phyloP scores from a whole-genome alignment of 2,888 invertebrate genomes.

The Papilio elwesi region DNA sequence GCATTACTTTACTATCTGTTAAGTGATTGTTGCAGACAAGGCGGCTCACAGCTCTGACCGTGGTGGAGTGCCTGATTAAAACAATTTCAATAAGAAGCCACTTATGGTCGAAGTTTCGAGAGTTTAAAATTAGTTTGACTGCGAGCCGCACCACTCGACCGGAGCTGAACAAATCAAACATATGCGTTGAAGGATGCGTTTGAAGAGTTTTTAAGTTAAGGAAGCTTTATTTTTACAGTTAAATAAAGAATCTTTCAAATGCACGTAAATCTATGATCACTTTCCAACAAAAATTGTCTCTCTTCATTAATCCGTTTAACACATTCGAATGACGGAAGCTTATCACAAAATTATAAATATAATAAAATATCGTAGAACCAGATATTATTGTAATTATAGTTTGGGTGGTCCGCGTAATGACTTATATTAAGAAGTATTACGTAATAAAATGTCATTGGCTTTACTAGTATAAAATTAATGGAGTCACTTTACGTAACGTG shows the following conservation, averaged over 20 bases:
- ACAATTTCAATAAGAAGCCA: slow-evolving; percentile 34
- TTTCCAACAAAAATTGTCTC: too few species aligned
- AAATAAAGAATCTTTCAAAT: not conserved
- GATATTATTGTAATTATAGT: not conserved
- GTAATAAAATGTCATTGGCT: not conserved
- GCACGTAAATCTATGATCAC: too few species aligned
- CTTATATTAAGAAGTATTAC: not conserved
- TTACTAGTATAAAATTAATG: not conserved
- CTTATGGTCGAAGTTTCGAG: slow-evolving; percentile 29
- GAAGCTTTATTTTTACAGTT: slow-evolving; percentile 53
- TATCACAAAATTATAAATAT: not conserved
- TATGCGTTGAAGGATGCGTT: slow-evolving; percentile 51
- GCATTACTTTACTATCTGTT: slow-evolving; percentile 1
- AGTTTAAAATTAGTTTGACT: slow-evolving; percentile 42
- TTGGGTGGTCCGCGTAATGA: not conserved
- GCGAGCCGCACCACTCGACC: slow-evolving; percentile 43
- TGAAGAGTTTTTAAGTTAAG: slow-evolving; percentile 58
- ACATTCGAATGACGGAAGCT: too few species aligned
- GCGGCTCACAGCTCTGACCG: slow-evolving; percentile 7
- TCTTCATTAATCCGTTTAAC: too few species aligned
- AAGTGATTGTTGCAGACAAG: slow-evolving; percentile 21
- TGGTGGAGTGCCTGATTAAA: slow-evolving; percentile 25
- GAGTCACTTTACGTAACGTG: not conserved
- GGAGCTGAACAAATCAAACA: slow-evolving; percentile 49
- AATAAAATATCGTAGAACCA: not conserved